Base-by-base conservation (phyloP, 2,113 vertebrate genomes). In the Hypanus sabinus region DNA sequence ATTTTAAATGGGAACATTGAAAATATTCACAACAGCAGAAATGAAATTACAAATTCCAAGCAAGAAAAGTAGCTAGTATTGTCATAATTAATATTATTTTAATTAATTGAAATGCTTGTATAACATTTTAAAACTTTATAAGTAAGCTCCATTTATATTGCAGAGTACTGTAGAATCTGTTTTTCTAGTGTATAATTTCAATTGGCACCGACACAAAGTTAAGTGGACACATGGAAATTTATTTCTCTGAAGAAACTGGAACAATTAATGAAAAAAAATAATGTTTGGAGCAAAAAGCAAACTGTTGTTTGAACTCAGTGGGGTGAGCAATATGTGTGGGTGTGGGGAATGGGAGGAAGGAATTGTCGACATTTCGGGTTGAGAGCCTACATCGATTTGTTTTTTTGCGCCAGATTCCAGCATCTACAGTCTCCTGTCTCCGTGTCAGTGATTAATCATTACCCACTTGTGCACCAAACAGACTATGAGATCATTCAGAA, bases 401-500 rank as follows among this genome's bases (percentile, higher is more conserved):
- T 46, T 3, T 46, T 46, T 1, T 46, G 46, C 46, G 46, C 46
- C 46, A 46, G 46, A 46, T 46, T 46, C 46, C 46, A 46, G 46
- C 46, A 46, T 46, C 46, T 46, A 3, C 46, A 46, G 46, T 46
- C 46, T n/a, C n/a, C n/a, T n/a, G n/a, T n/a, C n/a, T 46, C 46
- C 46, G 4, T 46, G 46, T 46, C 46, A 46, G 46, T 46, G 46
- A 46, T 3, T 46, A 46, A 46, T 88, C 30, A 88, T 88, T 88
- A 88, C 57, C 27, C 83, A 88, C 1, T 65, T 90, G 18, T n/a
- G 62, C 57, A 90, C 33, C 60, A 90, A 90, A n/a, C 60, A 88
- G 85, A 90, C 30, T 68, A 68, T 90, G 85, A 90, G 85, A 90
- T 90, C 85, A 90, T n/a, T 68, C 85, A 18, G 16, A 90, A 90